Conservation (phyloP, 2,888 invertebrate species). For the Acanthosepion pharaonis region DNA sequence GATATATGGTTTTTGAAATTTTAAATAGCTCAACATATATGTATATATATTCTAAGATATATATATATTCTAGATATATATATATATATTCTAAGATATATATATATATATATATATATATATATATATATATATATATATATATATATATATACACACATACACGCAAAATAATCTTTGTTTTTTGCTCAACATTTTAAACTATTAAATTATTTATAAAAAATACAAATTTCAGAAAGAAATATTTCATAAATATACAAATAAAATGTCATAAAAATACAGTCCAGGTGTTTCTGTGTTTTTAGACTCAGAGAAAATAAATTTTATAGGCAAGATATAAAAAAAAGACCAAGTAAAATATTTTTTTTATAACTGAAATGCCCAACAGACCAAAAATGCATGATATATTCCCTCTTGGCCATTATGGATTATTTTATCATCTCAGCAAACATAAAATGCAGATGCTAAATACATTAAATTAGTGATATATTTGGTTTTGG, state of each 20-base stretch:
- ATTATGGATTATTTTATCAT: not conserved
- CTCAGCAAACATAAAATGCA: constrained; percentile 12
- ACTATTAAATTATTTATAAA: not conserved
- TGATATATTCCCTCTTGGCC: not conserved
- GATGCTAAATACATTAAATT: constrained; percentile 8
- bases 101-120: too few relatives aligned
- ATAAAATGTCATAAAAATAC: not conserved
- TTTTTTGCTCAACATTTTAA: not conserved
- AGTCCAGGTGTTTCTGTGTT: not conserved
- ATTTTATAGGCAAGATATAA: not conserved
- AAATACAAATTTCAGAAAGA: not conserved
- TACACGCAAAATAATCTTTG: too few relatives aligned
- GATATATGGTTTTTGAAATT: too few relatives aligned
- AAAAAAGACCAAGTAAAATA: not conserved
- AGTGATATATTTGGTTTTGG: not conserved
- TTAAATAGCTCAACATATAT: too few relatives aligned
- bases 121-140: too few relatives aligned
- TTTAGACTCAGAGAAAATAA: not conserved
- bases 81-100: too few relatives aligned
- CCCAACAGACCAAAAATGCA: not conserved
- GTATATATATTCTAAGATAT: too few relatives aligned
- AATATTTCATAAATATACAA: not conserved
- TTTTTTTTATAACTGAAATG: not conserved
- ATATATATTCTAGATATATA: too few relatives aligned
- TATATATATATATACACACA: too few relatives aligned